phyloP scores from a whole-genome alignment of 2,888 invertebrate genomes.

The Agonum fuliginosum region DNA sequence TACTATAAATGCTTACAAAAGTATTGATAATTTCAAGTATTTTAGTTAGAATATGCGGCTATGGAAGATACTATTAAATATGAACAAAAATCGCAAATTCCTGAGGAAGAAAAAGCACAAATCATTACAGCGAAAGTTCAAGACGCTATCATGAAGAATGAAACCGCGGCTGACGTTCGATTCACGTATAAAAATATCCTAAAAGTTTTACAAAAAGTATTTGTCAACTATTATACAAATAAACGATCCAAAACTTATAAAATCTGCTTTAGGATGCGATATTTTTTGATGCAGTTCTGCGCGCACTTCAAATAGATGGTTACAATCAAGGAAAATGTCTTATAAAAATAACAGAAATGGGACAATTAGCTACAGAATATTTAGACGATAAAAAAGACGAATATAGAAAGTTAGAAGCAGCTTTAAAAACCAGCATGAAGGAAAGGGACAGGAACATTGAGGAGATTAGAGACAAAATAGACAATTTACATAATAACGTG shows the following conservation, averaged over 20 bases:
- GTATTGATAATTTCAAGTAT: background rate
- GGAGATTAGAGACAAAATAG: slow-evolving; percentile 69
- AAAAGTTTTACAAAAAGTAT: slow-evolving; percentile 79
- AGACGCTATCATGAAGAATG: slow-evolving; percentile 78
- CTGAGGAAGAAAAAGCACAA: slow-evolving; percentile 76
- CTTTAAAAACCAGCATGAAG: slow-evolving; percentile 77
- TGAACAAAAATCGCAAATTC: slow-evolving; percentile 73
- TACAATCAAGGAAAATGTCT: slow-evolving; percentile 75
- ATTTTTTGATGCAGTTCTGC: slow-evolving; percentile 76
- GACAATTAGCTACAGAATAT: slow-evolving; percentile 77
- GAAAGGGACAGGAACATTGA: slow-evolving; percentile 75
- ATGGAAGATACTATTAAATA: slow-evolving; percentile 75
- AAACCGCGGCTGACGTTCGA: slow-evolving; percentile 79
- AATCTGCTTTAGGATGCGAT: slow-evolving; percentile 74
- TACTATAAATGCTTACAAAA: background rate
- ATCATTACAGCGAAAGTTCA: slow-evolving; percentile 79
- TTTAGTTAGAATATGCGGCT: slow-evolving; percentile 75
- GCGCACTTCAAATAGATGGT: slow-evolving; percentile 75
- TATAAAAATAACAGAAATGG: slow-evolving; percentile 77
- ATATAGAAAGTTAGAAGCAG: slow-evolving; percentile 74
- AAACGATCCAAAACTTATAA: too few species aligned
- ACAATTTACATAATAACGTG: slow-evolving; percentile 65
- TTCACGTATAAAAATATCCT: slow-evolving; percentile 79
- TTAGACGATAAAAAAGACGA: slow-evolving; percentile 75
- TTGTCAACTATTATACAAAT: too few species aligned